phyloP scores from a whole-genome alignment of 2,113 vertebrate genomes.

The Pontoporia blainvillei region DNA sequence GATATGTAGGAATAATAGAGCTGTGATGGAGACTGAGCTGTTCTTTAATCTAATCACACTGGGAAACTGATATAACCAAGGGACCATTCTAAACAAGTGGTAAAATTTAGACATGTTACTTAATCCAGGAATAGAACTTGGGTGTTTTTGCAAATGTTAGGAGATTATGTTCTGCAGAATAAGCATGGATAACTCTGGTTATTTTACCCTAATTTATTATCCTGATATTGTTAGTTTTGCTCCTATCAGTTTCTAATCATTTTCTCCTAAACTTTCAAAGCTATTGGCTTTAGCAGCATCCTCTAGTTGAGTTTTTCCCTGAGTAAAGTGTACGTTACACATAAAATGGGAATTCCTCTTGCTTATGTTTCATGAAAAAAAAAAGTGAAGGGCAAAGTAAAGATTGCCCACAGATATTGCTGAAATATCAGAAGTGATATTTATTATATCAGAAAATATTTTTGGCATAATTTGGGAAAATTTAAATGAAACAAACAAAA shows the following conservation, averaged over 20 bases:
- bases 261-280: conserved; percentile 61
- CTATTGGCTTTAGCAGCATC: not conserved
- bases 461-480: not conserved
- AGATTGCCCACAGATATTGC: not conserved
- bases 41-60: not conserved
- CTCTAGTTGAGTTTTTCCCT: not conserved
- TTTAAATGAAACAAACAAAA: not conserved
- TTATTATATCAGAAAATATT: not conserved
- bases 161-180: conserved; percentile 51
- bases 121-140: conserved; percentile 43
- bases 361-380: not conserved
- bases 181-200: conserved; percentile 22
- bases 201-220: conserved; percentile 67
- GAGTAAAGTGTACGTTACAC: not conserved
- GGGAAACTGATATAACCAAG: conserved; percentile 50
- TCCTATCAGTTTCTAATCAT: conserved; percentile 59
- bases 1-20: not conserved
- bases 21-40: not conserved
- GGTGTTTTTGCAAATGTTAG: conserved; percentile 42
- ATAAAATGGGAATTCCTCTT: conserved; percentile 8
- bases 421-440: not conserved
- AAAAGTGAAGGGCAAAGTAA: not conserved
- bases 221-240: conserved; percentile 21
- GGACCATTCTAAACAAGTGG: conserved; percentile 8
- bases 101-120: conserved; percentile 44